Base-by-base conservation (phyloP, 2,113 vertebrate genomes). In the Oceanites oceanicus region DNA sequence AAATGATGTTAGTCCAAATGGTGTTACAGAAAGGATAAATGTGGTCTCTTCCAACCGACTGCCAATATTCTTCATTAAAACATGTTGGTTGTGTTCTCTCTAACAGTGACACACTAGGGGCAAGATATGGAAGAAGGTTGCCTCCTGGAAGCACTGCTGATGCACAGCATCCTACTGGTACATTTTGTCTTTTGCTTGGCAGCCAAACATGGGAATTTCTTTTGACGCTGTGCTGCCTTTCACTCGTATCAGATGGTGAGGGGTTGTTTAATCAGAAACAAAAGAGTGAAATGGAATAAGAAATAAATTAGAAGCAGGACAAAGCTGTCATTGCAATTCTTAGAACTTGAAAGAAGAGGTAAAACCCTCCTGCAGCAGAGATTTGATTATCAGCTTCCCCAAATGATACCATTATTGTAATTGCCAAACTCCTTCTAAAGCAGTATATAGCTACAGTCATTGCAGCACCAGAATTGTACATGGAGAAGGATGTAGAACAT, bases 101-200 rank as follows among this genome's bases (percentile, higher is more conserved):
- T 62, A 58, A 45, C 79, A 77, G 72, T 47, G 90, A 90, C 79
- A 77, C 68, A 62, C 38, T 29, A 62, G 79, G 84, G 76, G 65
- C 79, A 84, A 77, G 91, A 88, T 86, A 73, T 89, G 92, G 86
- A 82, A 90, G 94, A 80, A 67, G 22, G 53, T 90, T 79, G 92
- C 66, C 90, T 96, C 90, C 92, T 79, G 93, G 86, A 93, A 92
- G 38, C 53, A 62, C 79, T 87, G 84, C 89, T 84, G 93, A 77
- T 86, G 92, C 93, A 78, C 91, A 93, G 86, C 68, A 67, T 90
- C 86, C 79, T 72, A 29, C 83, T 68, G 80, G 86, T 75, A 95
- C 94, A 85, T 94, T 92, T 86, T 87, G 96, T 96, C 92, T 91
- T 80, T 84, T 72, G 55, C 91, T 92, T 91, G 86, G 83, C 86